Percentiles rank a stretch among this genome's conserved stretches.
Evolutionary conservation across 2,113 vertebrate species (phyloP).

Genomic region (Lamprologus lemairii): DNA sequence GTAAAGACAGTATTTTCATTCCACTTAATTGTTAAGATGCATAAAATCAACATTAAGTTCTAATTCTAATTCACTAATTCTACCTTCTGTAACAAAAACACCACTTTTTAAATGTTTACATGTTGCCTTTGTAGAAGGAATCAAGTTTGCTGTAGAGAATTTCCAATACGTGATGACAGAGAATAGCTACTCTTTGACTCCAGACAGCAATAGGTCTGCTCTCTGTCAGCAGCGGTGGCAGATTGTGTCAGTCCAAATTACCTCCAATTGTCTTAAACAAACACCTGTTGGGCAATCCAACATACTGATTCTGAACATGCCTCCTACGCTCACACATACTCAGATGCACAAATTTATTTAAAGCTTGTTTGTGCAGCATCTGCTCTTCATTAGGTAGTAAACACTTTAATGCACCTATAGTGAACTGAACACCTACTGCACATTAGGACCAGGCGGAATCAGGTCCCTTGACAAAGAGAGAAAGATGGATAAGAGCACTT

Average conservation of each 20-base stretch:
- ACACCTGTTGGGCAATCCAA: background rate
- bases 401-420: background rate
- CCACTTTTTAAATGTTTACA: background rate
- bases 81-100: background rate
- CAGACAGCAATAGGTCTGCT: background rate
- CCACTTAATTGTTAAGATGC: background rate
- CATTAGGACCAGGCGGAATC: background rate
- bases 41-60: background rate
- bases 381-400: background rate
- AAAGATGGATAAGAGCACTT: background rate
- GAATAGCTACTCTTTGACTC: background rate
- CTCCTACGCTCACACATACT: background rate
- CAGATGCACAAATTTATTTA: background rate
- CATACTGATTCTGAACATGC: background rate
- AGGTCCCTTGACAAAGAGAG: background rate
- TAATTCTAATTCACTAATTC: background rate
- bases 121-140: background rate
- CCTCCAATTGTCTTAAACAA: slow-evolving; percentile 17
- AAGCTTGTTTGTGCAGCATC: background rate
- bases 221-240: background rate
- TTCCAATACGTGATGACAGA: background rate
- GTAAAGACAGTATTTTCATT: background rate
- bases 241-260: slow-evolving; percentile 9
- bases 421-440: background rate
- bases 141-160: background rate